Percentiles rank a stretch among this genome's conserved stretches.
Conservation (phyloP, 2,888 invertebrate genomes). For the Ptilodon capucinus region DNA sequence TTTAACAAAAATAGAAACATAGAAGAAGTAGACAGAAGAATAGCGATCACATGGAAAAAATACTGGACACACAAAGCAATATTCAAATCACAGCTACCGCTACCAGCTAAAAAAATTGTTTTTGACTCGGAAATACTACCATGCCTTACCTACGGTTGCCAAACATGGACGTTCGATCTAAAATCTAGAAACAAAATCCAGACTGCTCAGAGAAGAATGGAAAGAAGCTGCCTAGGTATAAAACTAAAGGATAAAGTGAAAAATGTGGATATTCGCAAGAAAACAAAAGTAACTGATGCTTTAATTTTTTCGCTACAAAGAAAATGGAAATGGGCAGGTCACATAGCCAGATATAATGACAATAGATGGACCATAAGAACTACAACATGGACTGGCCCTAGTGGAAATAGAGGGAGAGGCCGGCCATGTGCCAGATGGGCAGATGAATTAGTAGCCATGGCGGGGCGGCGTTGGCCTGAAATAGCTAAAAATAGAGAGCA, state of each 20-base stretch:
- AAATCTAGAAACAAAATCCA: conserved; percentile 6
- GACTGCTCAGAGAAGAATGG: conserved; percentile 6
- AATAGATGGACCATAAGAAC: background rate
- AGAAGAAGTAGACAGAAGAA: background rate
- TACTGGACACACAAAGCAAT: conserved; percentile 8
- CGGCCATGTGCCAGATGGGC: too few relatives aligned
- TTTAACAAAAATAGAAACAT: background rate
- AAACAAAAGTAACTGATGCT: background rate
- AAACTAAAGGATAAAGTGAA: conserved; percentile 1
- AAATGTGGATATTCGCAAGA: background rate
- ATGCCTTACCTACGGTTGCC: background rate
- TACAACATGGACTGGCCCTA: conserved; percentile 3
- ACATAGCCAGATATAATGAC: background rate
- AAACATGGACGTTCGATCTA: conserved; percentile 6
- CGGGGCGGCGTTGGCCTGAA: too few relatives aligned
- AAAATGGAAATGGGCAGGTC: background rate
- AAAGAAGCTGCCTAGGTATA: conserved; percentile 7
- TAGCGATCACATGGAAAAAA: conserved; percentile 5
- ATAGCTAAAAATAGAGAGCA: background rate
- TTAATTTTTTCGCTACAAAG: background rate
- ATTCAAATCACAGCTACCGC: conserved; percentile 8
- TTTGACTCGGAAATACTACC: background rate
- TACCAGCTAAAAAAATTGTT: background rate
- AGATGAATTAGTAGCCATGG: too few relatives aligned
- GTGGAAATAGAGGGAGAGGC: too few relatives aligned